A percentile compares a stretch with the other conserved stretches of the same genome.
Evolutionary conservation across 2,888 invertebrate species (phyloP).

Genomic region (Diplazon laetatorius): DNA sequence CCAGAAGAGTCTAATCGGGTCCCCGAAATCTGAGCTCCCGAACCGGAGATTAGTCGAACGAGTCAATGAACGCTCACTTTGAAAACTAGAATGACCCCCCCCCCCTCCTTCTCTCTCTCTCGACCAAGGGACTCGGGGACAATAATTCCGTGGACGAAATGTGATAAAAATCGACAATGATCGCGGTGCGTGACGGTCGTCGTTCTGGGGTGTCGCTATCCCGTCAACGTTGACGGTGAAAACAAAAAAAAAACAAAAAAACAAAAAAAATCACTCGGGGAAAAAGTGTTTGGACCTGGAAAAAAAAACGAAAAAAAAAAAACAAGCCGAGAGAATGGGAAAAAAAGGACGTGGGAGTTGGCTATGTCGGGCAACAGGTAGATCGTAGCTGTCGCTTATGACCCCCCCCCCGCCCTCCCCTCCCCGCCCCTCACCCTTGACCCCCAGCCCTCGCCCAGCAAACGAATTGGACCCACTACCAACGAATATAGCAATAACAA

Average conservation of each 20-base stretch:
- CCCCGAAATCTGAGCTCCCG: slow-evolving; percentile 49
- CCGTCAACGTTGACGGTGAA: slow-evolving; percentile 9
- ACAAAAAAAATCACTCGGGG: background rate
- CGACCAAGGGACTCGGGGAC: background rate
- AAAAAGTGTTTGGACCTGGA: slow-evolving; percentile 38
- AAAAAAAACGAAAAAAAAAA: slow-evolving; percentile 31
- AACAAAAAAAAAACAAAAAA: slow-evolving; percentile 24
- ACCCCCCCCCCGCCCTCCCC: no score
- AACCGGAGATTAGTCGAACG: slow-evolving; percentile 60
- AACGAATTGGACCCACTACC: slow-evolving; percentile 52
- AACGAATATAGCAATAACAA: no score
- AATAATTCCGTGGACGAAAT: slow-evolving; percentile 30
- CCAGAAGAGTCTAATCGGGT: slow-evolving; percentile 44
- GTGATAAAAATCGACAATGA: slow-evolving; percentile 54
- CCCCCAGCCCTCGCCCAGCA: no score
- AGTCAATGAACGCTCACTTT: slow-evolving; percentile 61
- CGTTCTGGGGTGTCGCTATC: slow-evolving; percentile 34
- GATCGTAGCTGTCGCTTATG: slow-evolving; percentile 38
- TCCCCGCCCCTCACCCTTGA: no score
- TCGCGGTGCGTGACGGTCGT: slow-evolving; percentile 26
- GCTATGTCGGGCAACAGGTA: slow-evolving; percentile 13
- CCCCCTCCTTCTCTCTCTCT: background rate
- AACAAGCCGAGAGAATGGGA: background rate
- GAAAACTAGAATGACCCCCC: background rate
- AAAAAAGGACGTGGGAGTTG: background rate